Evolutionary conservation across 1,140 invertebrate species (phyloP).

Genomic region (Cydia fagiglandana): DNA sequence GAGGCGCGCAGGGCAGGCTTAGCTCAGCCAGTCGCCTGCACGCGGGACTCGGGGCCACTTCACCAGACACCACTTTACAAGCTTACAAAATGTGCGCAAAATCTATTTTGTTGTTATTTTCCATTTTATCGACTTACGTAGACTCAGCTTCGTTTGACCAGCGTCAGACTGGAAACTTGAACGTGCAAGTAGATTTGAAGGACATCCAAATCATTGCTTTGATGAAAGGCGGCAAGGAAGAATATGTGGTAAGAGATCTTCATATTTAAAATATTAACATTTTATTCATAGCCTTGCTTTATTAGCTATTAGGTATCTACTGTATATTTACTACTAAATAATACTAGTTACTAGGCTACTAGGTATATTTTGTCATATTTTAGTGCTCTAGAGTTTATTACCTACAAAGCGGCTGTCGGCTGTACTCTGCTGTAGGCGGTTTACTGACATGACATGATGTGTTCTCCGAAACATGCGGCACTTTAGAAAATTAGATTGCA

Average conservation of each 20-base stretch:
- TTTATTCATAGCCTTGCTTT: neutral
- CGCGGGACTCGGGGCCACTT: slow-evolving; percentile 46
- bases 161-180: slow-evolving; percentile 86
- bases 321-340: neutral
- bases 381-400: slow-evolving; percentile 9
- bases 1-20: slow-evolving; percentile 51
- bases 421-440: too few species aligned
- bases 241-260: slow-evolving; percentile 68
- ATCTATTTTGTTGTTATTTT: slow-evolving; percentile 36
- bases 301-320: neutral
- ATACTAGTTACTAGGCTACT: too few species aligned
- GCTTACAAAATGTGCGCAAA: slow-evolving; percentile 35
- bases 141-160: slow-evolving; percentile 81
- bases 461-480: slow-evolving; percentile 7
- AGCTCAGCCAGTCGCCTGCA: slow-evolving; percentile 48
- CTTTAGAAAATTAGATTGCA: neutral
- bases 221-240: slow-evolving; percentile 69
- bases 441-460: slow-evolving; percentile 3
- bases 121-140: slow-evolving; percentile 27
- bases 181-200: slow-evolving; percentile 88
- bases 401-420: slow-evolving; percentile 14
- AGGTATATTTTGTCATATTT: slow-evolving; percentile 2
- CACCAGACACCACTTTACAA: neutral
- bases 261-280: neutral
- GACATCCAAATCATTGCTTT: slow-evolving; percentile 87